Percentiles rank a stretch among this genome's conserved stretches.
Evolutionary conservation across 1,140 invertebrate genomes (phyloP).

Genomic region (Planococcus citri): DNA sequence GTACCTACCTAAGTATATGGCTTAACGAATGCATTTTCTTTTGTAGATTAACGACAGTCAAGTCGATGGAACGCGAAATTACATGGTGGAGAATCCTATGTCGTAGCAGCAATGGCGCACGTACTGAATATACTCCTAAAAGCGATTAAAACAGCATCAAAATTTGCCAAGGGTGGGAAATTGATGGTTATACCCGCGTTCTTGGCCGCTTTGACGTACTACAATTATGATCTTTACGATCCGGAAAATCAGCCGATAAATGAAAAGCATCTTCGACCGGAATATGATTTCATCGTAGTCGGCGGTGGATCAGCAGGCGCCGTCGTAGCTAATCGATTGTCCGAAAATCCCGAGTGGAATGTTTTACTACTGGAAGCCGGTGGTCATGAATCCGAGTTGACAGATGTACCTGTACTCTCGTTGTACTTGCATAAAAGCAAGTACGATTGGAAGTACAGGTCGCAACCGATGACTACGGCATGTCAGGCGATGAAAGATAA

Average conservation of each 20-base stretch:
- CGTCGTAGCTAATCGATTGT: slow-evolving; percentile 70
- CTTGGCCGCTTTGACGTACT: slow-evolving; percentile 64
- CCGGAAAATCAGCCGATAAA: slow-evolving; percentile 65
- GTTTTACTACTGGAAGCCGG: slow-evolving; percentile 78
- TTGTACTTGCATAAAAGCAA: slow-evolving; percentile 79
- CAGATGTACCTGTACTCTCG: slow-evolving; percentile 68
- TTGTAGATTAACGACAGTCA: neutral
- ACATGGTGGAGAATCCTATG: neutral
- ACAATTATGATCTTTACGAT: slow-evolving; percentile 72
- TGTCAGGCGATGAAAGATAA: slow-evolving; percentile 71
- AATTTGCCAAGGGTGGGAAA: slow-evolving; percentile 53
- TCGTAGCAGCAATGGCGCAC: slow-evolving; percentile 26
- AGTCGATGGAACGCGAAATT: neutral
- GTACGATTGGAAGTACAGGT: slow-evolving; percentile 84
- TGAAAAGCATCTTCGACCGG: slow-evolving; percentile 44
- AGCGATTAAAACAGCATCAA: slow-evolving; percentile 53
- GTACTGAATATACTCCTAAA: slow-evolving; percentile 29
- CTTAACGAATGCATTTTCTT: no score
- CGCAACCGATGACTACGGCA: slow-evolving; percentile 69
- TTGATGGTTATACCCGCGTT: slow-evolving; percentile 62
- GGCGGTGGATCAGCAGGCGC: slow-evolving; percentile 77
- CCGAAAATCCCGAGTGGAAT: slow-evolving; percentile 62
- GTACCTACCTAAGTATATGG: no score
- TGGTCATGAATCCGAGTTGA: slow-evolving; percentile 68
- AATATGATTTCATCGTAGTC: slow-evolving; percentile 69